phyloP scores from a whole-genome alignment of 2,113 vertebrate genomes.

The Carassius carassius region DNA sequence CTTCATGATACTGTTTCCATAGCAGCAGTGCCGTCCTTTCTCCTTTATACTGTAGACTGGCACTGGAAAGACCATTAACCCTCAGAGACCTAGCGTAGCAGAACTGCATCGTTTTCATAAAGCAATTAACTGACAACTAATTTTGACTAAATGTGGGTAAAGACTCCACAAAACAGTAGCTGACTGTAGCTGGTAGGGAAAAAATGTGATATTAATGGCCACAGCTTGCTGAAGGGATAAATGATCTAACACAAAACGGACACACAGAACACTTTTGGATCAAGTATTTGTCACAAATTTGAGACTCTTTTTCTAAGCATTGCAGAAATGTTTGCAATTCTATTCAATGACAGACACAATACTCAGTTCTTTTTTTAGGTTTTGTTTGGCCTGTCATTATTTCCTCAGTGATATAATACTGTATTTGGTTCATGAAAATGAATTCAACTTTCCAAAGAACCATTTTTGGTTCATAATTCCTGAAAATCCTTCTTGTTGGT shows the following conservation, averaged over 20 bases:
- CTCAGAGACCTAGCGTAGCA: neutral
- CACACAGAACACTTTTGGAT: neutral
- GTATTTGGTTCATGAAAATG: neutral
- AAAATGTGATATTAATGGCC: neutral
- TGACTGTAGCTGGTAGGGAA: neutral
- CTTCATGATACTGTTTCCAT: conserved; percentile 53
- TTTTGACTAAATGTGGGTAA: neutral
- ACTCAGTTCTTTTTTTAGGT: neutral
- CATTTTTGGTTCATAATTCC: neutral
- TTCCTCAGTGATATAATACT: neutral
- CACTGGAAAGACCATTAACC: neutral
- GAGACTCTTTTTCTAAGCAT: neutral
- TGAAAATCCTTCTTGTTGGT: neutral
- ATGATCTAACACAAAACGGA: neutral
- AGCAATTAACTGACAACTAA: neutral
- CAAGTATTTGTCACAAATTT: neutral
- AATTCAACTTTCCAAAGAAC: neutral
- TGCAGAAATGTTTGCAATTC: neutral
- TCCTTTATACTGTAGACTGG: neutral
- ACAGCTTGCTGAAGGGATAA: neutral
- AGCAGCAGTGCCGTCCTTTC: conserved; percentile 30
- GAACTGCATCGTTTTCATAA: neutral
- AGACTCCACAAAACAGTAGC: neutral
- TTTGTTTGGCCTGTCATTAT: neutral
- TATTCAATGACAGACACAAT: neutral